A percentile compares a stretch with the other conserved stretches of the same genome.
phyloP scores from a whole-genome alignment of 2,888 invertebrate genomes.

The Phaonia tiefii region DNA sequence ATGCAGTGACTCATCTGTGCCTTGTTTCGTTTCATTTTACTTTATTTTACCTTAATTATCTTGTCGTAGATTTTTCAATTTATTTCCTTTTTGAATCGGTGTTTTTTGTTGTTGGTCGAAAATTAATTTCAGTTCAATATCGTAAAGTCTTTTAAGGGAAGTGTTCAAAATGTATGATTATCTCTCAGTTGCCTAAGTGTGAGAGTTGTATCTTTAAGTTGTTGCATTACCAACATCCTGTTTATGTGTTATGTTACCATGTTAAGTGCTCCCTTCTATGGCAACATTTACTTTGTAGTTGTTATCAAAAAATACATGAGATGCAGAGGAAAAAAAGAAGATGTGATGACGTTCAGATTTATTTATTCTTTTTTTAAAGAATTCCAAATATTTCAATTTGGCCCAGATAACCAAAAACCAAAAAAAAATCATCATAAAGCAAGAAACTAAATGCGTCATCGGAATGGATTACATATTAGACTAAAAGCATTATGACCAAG shows the following conservation, averaged over 20 bases:
- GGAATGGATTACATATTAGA: conserved; percentile 30
- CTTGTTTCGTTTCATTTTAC: conserved; percentile 7
- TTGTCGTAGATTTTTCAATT: conserved; percentile 64
- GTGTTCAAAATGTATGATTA: conserved; percentile 56
- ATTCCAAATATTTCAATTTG: conserved; percentile 42
- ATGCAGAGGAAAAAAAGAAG: neutral
- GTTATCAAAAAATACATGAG: neutral
- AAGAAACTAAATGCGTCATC: conserved; percentile 56
- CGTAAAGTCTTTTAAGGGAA: conserved; percentile 20
- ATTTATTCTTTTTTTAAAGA: conserved; percentile 37
- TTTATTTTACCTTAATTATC: conserved; percentile 59
- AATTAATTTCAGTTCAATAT: conserved; percentile 58
- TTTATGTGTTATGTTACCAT: conserved; percentile 38
- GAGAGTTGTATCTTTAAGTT: conserved; percentile 29
- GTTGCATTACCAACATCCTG: conserved; percentile 65
- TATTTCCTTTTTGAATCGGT: conserved; percentile 62
- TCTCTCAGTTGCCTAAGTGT: conserved; percentile 25
- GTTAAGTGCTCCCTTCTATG: conserved; percentile 63
- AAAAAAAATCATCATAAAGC: too few relatives aligned
- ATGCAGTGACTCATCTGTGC: conserved; percentile 19
- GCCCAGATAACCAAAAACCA: neutral
- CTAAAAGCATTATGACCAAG: conserved; percentile 29
- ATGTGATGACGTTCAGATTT: conserved; percentile 36
- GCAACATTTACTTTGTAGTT: conserved; percentile 42
- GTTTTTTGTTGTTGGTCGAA: conserved; percentile 35